Evolutionary conservation across 1,140 invertebrate genomes (phyloP), one percentile per base, ranked within the genome.

Genomic region (Brachystomella parvula): DNA sequence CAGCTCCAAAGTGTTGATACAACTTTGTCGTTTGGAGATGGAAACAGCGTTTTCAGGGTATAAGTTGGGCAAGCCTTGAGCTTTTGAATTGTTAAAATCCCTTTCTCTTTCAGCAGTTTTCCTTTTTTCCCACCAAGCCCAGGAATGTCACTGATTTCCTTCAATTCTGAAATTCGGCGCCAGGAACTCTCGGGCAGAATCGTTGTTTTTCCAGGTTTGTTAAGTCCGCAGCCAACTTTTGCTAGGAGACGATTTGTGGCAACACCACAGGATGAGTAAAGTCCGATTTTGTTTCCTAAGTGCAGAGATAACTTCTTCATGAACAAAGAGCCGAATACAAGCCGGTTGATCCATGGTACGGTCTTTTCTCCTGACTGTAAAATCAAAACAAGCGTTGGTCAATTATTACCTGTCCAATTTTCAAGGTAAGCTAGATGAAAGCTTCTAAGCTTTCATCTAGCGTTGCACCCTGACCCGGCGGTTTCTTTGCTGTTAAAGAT

Each of bases 81-180:
- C 6, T 19, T 6, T 39, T 39, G 19, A 39, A 39, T n/a, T n/a
- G n/a, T n/a, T n/a, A n/a, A n/a, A n/a, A n/a, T n/a, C n/a, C n/a
- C n/a, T 19, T 39, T 39, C 6, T 39, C 35, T 39, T 39, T 39
- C 19, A 39, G 6, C 19, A 9, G 6, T 19, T 35, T 0, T 0
- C 59, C 59, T 30, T 26, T 17, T n/a, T 21, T 30, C 19, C 61
- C 61, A 0, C 61, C 61, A 26, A 63, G 47, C 0, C 61, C 61
- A 0, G 61, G 39, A 15, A 63, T 32, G 1, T 49, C 47, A 47
- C 19, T 28, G 21, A 49, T 49, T 1, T 49, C 49, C 0, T 49
- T 15, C 15, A 1, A 53, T 3, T 2, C 9, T 1, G 61, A 53
- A 32, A 53, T 29, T 32, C n/a, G 26, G 0, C 24, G 9, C 2